phyloP scores from a whole-genome alignment of 2,888 invertebrate species.

The Stenotaenia linearis region DNA sequence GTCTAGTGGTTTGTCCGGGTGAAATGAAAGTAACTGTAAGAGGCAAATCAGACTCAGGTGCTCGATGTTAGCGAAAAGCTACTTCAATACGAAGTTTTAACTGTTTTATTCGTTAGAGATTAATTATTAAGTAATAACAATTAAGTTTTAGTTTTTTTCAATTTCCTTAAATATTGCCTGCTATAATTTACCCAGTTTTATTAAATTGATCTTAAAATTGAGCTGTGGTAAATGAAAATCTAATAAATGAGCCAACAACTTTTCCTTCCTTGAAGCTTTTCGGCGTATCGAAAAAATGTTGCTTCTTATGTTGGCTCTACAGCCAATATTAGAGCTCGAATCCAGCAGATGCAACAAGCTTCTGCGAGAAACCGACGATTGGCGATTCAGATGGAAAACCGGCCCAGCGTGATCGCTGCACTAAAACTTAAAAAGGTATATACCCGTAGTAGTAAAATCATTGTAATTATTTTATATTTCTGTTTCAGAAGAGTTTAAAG shows the following conservation, averaged over 20 bases:
- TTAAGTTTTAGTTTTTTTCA: too few species aligned
- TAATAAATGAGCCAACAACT: not conserved
- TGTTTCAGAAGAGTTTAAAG: not conserved
- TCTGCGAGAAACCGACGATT: conserved; percentile 49
- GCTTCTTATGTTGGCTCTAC: conserved; percentile 37
- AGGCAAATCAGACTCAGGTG: not conserved
- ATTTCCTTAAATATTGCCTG: too few species aligned
- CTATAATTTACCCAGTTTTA: too few species aligned
- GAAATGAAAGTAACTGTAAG: not conserved
- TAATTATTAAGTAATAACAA: too few species aligned
- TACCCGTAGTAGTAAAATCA: not conserved
- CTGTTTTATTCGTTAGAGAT: too few species aligned
- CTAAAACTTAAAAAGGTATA: conserved; percentile 45
- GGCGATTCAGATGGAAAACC: conserved; percentile 52
- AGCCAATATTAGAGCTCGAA: conserved; percentile 38
- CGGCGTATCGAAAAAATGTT: conserved; percentile 32
- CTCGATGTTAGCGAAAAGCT: too few species aligned
- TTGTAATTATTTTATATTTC: not conserved
- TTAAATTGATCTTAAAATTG: not conserved
- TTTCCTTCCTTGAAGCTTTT: conserved; percentile 34
- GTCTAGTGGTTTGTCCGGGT: not conserved
- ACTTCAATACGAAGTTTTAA: too few species aligned
- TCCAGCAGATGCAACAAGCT: conserved; percentile 41
- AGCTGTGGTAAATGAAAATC: not conserved
- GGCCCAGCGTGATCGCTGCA: conserved; percentile 51